Base-by-base conservation (phyloP, 2,113 vertebrate genomes). In the Albula goreensis region DNA sequence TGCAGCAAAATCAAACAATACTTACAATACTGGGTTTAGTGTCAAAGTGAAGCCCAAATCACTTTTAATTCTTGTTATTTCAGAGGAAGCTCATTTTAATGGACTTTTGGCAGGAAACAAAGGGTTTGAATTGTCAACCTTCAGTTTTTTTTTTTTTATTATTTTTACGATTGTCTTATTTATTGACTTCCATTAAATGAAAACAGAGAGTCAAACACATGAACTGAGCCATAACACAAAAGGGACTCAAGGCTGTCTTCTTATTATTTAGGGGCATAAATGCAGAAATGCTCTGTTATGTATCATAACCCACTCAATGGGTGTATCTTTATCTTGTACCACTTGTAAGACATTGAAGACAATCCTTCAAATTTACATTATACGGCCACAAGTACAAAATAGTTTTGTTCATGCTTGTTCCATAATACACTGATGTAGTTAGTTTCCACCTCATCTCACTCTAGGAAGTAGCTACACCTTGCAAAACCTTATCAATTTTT, bases 11-110 rank as follows among this genome's bases (percentile, higher is more conserved):
- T 13, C 48, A 22, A 25, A 49, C 49, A 25, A 41, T 78, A 5
- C 50, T 60, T 41, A 80, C 31, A 41, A 41, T 41, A 41, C 41
- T 80, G 52, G 78, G 56, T 11, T 85, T 63, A 56, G 63, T 80
- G 31, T 53, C 78, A 50, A 80, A 80, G 53, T 11, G 9, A 63
- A 78, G 56, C 84, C 84, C 60, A 85, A 85, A 63, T 15, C 56
- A 41, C 50, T 85, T 13, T 63, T 60, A 80, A 5, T 85, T 81
- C 80, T 66, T 85, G 52, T 85, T 85, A 85, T 66, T 80, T 53
- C 12, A 80, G 41, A 22, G 11, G 25, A 50, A 53, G 19, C 10
- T n/a, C 5, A 10, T 74, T 31, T 66, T 17, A 66, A 48, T 80
- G 60, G 78, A 80, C 51, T 22, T 1, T 25, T 74, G 60, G 11